phyloP scores from a whole-genome alignment of 2,797 vertebrate genomes.

The Eidolon dupreanum region DNA sequence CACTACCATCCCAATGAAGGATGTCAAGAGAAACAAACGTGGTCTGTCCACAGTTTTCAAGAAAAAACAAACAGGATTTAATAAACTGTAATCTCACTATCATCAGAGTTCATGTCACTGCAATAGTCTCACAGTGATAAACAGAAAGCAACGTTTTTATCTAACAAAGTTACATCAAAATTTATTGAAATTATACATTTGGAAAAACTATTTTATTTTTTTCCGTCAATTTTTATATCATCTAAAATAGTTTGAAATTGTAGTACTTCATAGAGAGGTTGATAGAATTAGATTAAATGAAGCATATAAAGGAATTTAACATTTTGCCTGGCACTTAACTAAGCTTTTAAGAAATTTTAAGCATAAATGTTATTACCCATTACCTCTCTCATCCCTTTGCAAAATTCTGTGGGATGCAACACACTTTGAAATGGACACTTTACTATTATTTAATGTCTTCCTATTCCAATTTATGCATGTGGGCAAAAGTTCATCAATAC shows the following conservation, averaged over 20 bases:
- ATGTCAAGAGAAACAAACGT: background rate
- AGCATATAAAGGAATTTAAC: background rate
- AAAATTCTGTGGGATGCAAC: background rate
- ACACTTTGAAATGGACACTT: background rate
- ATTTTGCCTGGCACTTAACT: conserved; percentile 4
- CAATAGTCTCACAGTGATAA: background rate
- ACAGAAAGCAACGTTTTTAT: conserved; percentile 2
- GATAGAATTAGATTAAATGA: conserved; percentile 46
- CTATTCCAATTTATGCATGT: background rate
- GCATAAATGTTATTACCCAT: background rate
- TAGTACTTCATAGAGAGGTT: background rate
- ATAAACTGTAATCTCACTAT: background rate
- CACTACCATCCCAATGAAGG: background rate
- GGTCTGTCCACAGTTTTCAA: background rate
- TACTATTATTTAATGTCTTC: background rate
- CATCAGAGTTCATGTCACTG: background rate
- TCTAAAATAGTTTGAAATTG: conserved; percentile 39
- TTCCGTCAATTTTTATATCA: background rate
- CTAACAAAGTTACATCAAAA: conserved; percentile 2
- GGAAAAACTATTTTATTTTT: conserved; percentile 32
- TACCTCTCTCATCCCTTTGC: background rate
- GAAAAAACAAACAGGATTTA: background rate
- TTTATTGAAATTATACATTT: conserved; percentile 39
- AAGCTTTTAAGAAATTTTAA: conserved; percentile 34
- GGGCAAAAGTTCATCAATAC: background rate